Conservation (phyloP, 1,140 invertebrate genomes). For the Drosophila bocki region DNA sequence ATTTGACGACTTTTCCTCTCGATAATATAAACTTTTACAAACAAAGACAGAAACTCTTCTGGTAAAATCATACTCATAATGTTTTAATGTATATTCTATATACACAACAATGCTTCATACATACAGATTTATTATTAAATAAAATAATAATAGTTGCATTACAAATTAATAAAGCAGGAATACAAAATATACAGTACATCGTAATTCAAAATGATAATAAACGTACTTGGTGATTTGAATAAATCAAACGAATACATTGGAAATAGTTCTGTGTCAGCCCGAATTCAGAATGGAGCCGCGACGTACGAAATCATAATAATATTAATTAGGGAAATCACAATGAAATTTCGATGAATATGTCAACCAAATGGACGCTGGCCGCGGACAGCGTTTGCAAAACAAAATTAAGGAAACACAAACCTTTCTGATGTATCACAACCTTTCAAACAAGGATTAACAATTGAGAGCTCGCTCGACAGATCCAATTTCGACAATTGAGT, state of each 20-base stretch:
- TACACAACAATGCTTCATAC: constrained; percentile 78
- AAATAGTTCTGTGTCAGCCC: constrained; percentile 33
- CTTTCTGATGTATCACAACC: constrained; percentile 76
- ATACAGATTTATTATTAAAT: constrained; percentile 68
- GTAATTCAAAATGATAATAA: constrained; percentile 51
- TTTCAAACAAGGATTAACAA: constrained; percentile 77
- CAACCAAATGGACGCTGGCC: constrained; percentile 18
- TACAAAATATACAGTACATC: constrained; percentile 58
- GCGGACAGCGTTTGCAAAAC: constrained; percentile 28
- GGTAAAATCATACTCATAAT: constrained; percentile 67
- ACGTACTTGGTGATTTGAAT: constrained; percentile 41
- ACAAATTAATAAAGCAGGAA: constrained; percentile 79
- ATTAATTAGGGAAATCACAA: constrained; percentile 53
- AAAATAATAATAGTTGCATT: constrained; percentile 75
- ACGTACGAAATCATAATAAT: constrained; percentile 40
- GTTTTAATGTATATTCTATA: constrained; percentile 83
- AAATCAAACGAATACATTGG: constrained; percentile 52
- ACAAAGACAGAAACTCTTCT: constrained; percentile 30
- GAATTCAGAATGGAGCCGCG: constrained; percentile 41
- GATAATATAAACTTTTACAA: constrained; percentile 17
- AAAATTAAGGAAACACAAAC: constrained; percentile 79
- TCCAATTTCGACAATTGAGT: constrained; percentile 72
- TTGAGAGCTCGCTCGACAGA: constrained; percentile 55
- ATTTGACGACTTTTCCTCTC: background rate
- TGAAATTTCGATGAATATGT: constrained; percentile 45